Base-by-base conservation (phyloP, 1,140 invertebrate genomes). In the Zaprionus kolodkinae region DNA sequence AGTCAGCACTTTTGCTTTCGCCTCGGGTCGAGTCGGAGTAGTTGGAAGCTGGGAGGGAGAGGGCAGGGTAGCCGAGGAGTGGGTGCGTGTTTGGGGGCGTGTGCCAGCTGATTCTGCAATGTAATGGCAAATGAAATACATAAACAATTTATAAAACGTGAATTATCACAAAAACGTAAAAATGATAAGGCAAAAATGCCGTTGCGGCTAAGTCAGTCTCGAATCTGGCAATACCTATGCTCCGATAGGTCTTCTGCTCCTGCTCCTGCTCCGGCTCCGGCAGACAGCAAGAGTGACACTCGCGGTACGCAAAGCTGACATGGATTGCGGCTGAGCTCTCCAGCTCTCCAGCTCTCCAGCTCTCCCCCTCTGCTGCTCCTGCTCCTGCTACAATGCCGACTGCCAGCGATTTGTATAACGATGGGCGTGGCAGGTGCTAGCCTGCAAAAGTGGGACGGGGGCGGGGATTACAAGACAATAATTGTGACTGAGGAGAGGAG, bases 61-160 rank as follows among this genome's bases (percentile, higher is more conserved):
- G 10, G 9, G 2, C 1, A 21, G 27, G 27, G 27, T 30, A 21
- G 27, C 27, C n/a, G n/a, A 5, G 6, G 40, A 0, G n/a, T 2
- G n/a, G 40, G n/a, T 6, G n/a, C 40, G 40, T 17, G 15, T 1
- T 15, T 0, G 40, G 40, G 45, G 45, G 45, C 17, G 45, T 45
- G 21, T 17, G 45, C 45, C 17, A 50, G 10, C 45, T 10, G 54
- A 76, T 83, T 87, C 30, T 88, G 84, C 84, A 55, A 30, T 72
- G 84, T 88, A 88, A 83, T 60, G 84, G 79, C 68, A 87, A 88
- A 87, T 83, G 84, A 77, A 83, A 87, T 57, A 72, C 73, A 87
- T 88, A 77, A 87, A 87, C 84, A 87, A 87, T 88, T 87, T 87
- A 88, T 88, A 83, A 87, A 57, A 83, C 64, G 72, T 88, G 83